Base-by-base conservation (phyloP, 2,113 vertebrate genomes). In the Semnopithecus entellus region DNA sequence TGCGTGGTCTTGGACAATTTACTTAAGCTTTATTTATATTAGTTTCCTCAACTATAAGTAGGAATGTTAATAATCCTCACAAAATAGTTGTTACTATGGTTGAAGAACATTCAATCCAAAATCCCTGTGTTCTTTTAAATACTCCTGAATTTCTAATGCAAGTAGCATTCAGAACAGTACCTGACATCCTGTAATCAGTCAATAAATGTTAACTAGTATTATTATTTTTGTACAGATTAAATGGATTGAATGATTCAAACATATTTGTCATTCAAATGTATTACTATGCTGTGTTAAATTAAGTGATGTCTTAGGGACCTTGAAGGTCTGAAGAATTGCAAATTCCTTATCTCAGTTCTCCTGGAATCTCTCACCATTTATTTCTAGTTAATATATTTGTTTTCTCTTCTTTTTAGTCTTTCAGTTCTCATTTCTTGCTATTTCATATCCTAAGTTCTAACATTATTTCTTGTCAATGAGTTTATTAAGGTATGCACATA, bases 321-420 rank as follows among this genome's bases (percentile, higher is more conserved):
- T 83, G 22, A 68, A 68, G n/a, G 2, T 25, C 17, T 72, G 10
- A 88, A 72, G 8, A 72, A 82, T 48, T 80, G 16, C 6, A 57
- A 50, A 91, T 5, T 68, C 20, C 17, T 61, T 4, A 78, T 3
- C 16, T 93, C 87, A 78, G 20, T 82, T 59, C 7, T 75, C n/a
- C 40, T 68, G 12, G 59, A 73, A 27, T 73, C 8, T 48, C 83
- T 76, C 20, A 76, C 83, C 30, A 75, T 45, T 94, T 50, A 72
- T 78, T 95, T 90, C 88, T 59, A 57, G 73, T 92, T 86, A 84
- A 35, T 50, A 59, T 87, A 64, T 82, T 90, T 40, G 30, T 82
- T 61, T 43, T 81, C 48, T 40, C n/a, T 83, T 52, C 22, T 48
- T 59, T 87, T 68, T 72, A 55, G 8, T 20, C 3, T 89, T 27